Base-by-base conservation (phyloP, 2,797 vertebrate genomes). In the Iguana delicatissima region DNA sequence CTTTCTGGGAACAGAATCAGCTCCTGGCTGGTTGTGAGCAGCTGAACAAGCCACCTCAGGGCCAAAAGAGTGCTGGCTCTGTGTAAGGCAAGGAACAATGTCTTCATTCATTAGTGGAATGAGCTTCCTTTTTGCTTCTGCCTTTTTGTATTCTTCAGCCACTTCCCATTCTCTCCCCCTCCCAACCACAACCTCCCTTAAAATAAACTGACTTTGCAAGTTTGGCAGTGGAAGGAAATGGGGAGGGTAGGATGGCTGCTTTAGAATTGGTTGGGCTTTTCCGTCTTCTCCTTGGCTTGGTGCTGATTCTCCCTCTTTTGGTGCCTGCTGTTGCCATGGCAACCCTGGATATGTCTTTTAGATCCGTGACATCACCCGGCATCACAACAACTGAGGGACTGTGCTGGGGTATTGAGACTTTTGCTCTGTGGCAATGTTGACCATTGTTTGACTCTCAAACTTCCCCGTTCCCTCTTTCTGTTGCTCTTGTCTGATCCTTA, bases 21-120 rank as follows among this genome's bases (percentile, higher is more conserved):
- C 83, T 29, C 84, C 50, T 80, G 93, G 95, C 88, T 92, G 92
- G 32, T 90, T 93, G 89, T 42, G 62, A 55, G 90, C 89, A 91
- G 91, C 0, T 5, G 67, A 85, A 35, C 0, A 24, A 92, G 89
- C 93, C 90, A 93, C 84, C 89, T 84, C 52, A 1, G 20, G 91
- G 57, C 55, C 62, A 32, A 79, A 85, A 64, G 55, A 84, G 64
- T 22, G 14, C 20, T 32, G 59, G 50, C 85, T 87, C 2, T 0
- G 6, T 85, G 76, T n/a, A 74, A 0, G 0, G 46, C 16, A 0
- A 62, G 85, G 92, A 79, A 95, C 91, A 95, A 80, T 90, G 62
- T 93, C 57, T 0, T 0, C 79, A 87, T 95, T 95, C 93, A 94
- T 94, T 81, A 59, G 82, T 38, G 90, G 86, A 89, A 88, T 1